phyloP scores from a whole-genome alignment of 2,888 invertebrate genomes.

The Drosophila melanosoma region DNA sequence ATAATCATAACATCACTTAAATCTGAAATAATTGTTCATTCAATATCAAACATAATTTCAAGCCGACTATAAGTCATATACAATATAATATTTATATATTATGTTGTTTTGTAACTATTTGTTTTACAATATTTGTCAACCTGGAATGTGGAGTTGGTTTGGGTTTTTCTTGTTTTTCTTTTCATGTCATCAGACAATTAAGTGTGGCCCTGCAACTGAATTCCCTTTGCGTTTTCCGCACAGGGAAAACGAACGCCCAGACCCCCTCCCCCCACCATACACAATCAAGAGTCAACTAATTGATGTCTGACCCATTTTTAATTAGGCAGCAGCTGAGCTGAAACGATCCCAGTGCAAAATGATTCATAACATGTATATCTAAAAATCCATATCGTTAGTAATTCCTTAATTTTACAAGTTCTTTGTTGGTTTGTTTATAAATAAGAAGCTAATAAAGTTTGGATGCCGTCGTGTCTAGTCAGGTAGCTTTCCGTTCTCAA shows the following conservation, averaged over 20 bases:
- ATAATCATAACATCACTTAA: not conserved
- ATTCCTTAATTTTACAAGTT: slow-evolving; percentile 5
- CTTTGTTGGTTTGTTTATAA: not conserved
- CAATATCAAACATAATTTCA: not conserved
- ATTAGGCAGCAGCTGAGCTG: not conserved
- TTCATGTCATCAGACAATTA: slow-evolving; percentile 1
- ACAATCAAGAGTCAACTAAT: slow-evolving; percentile 1
- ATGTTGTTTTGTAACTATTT: not conserved
- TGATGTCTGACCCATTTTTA: slow-evolving; percentile 29
- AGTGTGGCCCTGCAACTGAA: not conserved
- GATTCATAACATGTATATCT: slow-evolving; percentile 12
- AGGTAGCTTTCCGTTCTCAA: not conserved
- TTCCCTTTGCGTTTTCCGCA: not conserved
- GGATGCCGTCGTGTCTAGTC: not conserved
- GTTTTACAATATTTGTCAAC: not conserved
- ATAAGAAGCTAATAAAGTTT: not conserved
- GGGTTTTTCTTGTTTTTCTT: not conserved
- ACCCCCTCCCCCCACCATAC: not conserved
- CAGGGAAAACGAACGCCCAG: not conserved
- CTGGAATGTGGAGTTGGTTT: not conserved
- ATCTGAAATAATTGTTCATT: not conserved
- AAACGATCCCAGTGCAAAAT: slow-evolving; percentile 4
- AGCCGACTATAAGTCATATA: not conserved
- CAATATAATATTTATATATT: not conserved
- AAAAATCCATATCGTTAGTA: not conserved